Percentiles rank a stretch among this genome's conserved stretches.
Conservation (phyloP, 1,140 invertebrate genomes). For the Parasteatoda tepidariorum region DNA sequence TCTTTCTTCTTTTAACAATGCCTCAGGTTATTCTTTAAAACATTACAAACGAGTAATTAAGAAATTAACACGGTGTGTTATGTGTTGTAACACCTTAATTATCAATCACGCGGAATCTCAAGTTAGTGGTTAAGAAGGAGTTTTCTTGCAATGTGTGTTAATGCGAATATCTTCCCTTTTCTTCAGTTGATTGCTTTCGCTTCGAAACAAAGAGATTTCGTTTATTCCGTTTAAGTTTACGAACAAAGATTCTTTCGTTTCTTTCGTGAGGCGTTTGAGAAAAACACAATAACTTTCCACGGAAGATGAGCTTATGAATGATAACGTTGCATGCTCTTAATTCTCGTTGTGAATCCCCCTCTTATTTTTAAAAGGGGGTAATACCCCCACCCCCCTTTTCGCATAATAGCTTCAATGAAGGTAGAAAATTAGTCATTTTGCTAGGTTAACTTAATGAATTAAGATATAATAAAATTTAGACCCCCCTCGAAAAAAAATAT, state of each 20-base stretch:
- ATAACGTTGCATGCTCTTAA: constrained; percentile 17
- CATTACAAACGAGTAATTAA: constrained; percentile 36
- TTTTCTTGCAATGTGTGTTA: not conserved
- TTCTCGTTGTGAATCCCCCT: not conserved
- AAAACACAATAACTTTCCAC: constrained; percentile 1
- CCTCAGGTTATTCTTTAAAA: not conserved
- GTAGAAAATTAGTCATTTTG: constrained; percentile 52
- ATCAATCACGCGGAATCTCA: constrained; percentile 3
- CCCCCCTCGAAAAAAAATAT: constrained; percentile 38
- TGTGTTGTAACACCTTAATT: constrained; percentile 38
- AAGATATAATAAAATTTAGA: constrained; percentile 58
- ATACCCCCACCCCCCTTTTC: not conserved
- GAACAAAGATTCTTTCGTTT: constrained; percentile 15
- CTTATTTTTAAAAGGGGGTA: not conserved
- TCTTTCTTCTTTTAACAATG: not conserved
- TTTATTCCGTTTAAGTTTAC: not conserved
- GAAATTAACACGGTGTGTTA: constrained; percentile 46
- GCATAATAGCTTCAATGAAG: constrained; percentile 24
- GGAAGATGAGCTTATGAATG: constrained; percentile 43
- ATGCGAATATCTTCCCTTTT: not conserved
- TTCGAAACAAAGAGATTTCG: not conserved
- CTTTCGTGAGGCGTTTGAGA: not conserved
- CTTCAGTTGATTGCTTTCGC: not conserved
- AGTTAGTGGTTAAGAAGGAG: not conserved
- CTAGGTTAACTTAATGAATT: constrained; percentile 37